Base-by-base conservation (phyloP, 2,113 vertebrate species). In the Cyanoderma ruficeps region DNA sequence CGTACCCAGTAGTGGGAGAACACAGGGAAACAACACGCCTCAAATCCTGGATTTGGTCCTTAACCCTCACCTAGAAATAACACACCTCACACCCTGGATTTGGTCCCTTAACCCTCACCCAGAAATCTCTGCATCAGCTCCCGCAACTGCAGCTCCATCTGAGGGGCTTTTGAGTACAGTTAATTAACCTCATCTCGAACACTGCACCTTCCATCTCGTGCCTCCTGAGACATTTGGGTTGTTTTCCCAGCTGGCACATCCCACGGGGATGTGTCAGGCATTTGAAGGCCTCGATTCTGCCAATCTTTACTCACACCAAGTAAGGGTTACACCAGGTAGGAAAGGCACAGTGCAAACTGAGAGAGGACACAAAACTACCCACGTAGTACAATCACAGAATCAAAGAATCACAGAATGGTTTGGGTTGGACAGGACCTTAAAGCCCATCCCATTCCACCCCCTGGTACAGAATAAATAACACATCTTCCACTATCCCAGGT, bases 1-100 rank as follows among this genome's bases (percentile, higher is more conserved):
- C 4, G 18, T 20, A 28, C 37, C 12, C 15, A 30, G 57, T 9
- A 20, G 15, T 0, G 22, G 31, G 25, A 2, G 15, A 16, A 15
- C 10, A 1, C 17, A 20, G 56, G 30, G 20, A 37, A 60, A 61
- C 3, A n/a, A 22, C 0, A 0, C 2, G 0, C 2, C 16, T 25
- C 4, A 2, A 13, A 4, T 6, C 28, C 56, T 7, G 5, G 21
- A 3, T 84, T 21, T 4, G 15, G 27, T 6, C 16, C 30, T 24
- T 7, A 0, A 7, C 42, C 41, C 81, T 86, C 23, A 0, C 39
- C 4, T 52, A 47, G 57, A 23, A 20, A 60, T 37, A 39, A 39
- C 39, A 39, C 39, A 39, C 11, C 39, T 39, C 39, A 39, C 39
- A 39, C 39, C 39, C 39, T 39, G 39, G 39, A 39, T 39, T 39